Evolutionary conservation across 2,888 invertebrate genomes (phyloP), one percentile per base, ranked within the genome.

Genomic region (Polietes domitor): DNA sequence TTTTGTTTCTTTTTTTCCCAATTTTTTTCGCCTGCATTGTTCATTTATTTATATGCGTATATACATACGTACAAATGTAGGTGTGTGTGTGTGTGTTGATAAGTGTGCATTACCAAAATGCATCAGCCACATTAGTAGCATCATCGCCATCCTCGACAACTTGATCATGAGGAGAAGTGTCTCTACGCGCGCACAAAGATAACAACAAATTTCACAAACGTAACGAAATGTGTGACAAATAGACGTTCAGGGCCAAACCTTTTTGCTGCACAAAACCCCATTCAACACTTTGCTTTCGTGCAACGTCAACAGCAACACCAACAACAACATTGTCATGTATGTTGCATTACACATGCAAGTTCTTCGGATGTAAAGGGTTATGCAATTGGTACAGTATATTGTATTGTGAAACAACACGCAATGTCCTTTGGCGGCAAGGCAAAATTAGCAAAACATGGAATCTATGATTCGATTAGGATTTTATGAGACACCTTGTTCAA

Each of bases 161-260:
- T 53, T 72, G 7, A 21, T 73, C 19, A 37, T 37, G 19, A 12
- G 24, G n/a, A n/a, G n/a, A n/a, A n/a, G n/a, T 12, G 43, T 70
- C 24, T 71, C 61, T 63, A 15, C 41, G n/a, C n/a, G 28, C 19
- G 58, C 68, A 61, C 74, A 68, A 41, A 63, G 71, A 17, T 32
- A 53, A 37, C 63, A 26, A 19, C n/a, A 1, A 75, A 65, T 53
- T 26, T 10, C 72, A 55, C 21, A 58, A 65, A 61, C 26, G 17
- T 43, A 72, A 72, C 37, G 21, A 65, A 58, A 65, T 77, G 72
- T 72, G 58, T 72, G 58, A 58, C 55, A 72, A 77, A 81, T 43
- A 53, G 50, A 53, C 37, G 41, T 82, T 71, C 81, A 81, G 82
- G 77, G 82, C 73, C 70, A 82, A 81, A 77, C 58, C 68, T 61